phyloP scores from a whole-genome alignment of 2,888 invertebrate species.

The Ganaspis brasiliensis region DNA sequence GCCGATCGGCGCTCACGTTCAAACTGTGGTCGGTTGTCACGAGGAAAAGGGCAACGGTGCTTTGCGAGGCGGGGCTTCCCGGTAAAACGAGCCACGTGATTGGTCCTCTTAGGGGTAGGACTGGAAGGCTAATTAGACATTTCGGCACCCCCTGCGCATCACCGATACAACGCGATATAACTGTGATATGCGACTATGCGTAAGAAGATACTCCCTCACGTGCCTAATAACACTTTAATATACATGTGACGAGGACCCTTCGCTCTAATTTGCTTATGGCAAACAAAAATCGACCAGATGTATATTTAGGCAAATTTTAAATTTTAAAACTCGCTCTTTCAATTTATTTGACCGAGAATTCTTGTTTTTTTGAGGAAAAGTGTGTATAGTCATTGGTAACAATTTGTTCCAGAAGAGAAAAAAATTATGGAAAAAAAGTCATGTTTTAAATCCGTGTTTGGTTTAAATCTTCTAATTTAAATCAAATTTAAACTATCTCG shows the following conservation, averaged over 20 bases:
- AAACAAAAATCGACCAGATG: neutral
- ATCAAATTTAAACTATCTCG: too few species aligned
- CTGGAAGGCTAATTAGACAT: slow-evolving; percentile 61
- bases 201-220: slow-evolving; percentile 14
- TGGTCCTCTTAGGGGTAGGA: slow-evolving; percentile 57
- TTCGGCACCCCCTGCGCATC: slow-evolving; percentile 55
- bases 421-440: too few species aligned
- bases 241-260: slow-evolving; percentile 8
- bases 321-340: too few species aligned
- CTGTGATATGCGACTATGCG: slow-evolving; percentile 31
- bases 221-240: slow-evolving; percentile 32
- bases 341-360: too few species aligned
- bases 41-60: slow-evolving; percentile 61
- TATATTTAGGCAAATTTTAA: too few species aligned
- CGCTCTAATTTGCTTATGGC: slow-evolving; percentile 11
- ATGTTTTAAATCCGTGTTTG: too few species aligned
- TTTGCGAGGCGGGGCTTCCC: slow-evolving; percentile 56
- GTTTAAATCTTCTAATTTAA: too few species aligned
- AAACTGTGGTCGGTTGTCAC: slow-evolving; percentile 61
- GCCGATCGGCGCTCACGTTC: slow-evolving; percentile 57
- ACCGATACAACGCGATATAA: slow-evolving; percentile 37
- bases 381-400: too few species aligned
- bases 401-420: too few species aligned
- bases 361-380: too few species aligned
- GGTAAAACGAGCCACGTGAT: slow-evolving; percentile 51